phyloP scores from a whole-genome alignment of 1,140 invertebrate species.

The Heliconius nattereri region DNA sequence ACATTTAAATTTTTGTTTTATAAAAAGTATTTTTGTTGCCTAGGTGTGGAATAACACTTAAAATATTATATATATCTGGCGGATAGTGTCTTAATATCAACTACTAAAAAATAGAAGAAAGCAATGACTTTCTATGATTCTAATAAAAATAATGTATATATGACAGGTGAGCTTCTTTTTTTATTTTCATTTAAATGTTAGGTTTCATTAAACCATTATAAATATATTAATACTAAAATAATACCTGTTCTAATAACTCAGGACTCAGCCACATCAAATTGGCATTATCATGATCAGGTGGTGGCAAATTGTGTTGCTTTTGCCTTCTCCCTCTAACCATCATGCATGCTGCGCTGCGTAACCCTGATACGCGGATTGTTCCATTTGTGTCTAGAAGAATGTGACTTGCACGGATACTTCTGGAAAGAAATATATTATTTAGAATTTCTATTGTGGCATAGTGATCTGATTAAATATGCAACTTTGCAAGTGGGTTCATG shows the following conservation, averaged over 20 bases:
- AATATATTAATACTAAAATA: conserved; percentile 17
- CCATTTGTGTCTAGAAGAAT: conserved; percentile 88
- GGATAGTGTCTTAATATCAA: no score
- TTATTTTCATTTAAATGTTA: no score
- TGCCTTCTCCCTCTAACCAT: conserved; percentile 87
- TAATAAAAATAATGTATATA: no score
- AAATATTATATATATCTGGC: no score
- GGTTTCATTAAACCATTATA: no score
- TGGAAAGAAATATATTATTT: conserved; percentile 63
- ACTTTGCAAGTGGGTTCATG: neutral
- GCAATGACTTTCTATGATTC: no score
- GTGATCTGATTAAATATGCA: neutral
- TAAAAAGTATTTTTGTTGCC: no score
- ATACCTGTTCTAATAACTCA: conserved; percentile 92
- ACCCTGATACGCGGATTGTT: conserved; percentile 86
- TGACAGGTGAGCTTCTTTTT: no score
- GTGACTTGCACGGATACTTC: conserved; percentile 91
- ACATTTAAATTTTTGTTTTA: no score
- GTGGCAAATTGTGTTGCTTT: conserved; percentile 87
- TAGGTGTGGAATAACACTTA: no score
- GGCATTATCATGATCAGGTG: conserved; percentile 82
- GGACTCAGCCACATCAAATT: conserved; percentile 94
- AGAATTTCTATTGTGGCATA: no score
- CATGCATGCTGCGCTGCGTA: conserved; percentile 88
- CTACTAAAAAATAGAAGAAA: no score